These are phyloP conservation scores for Agapornis canus DNA, from an alignment of 2,797 vertebrate genomes.

Conservation along the genomic window DNA sequence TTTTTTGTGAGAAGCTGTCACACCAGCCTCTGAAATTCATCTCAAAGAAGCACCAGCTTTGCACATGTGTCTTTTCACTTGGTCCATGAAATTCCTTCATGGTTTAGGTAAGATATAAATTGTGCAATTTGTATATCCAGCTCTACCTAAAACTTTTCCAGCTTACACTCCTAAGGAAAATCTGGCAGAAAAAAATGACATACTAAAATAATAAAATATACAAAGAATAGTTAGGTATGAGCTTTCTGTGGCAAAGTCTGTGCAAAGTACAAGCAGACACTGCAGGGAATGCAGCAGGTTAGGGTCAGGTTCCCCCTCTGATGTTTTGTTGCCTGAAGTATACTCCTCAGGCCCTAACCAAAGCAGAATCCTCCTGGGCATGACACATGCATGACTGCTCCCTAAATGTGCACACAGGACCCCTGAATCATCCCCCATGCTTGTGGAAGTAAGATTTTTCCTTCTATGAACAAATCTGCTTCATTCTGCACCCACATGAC, in stretches of 20 bases:
- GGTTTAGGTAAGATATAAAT: background rate
- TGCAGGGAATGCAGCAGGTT: background rate
- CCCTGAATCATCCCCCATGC: rapidly evolving
- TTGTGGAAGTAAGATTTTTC: background rate
- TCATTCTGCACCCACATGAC: background rate
- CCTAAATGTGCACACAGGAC: background rate
- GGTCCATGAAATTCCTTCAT: background rate
- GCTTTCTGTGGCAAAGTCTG: background rate
- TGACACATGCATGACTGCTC: background rate
- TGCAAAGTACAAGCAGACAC: background rate
- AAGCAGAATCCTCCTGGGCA: background rate
- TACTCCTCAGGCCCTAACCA: background rate
- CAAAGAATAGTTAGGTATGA: background rate
- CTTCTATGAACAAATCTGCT: background rate
- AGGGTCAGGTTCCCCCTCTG: background rate
- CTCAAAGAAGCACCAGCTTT: background rate
- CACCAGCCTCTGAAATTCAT: background rate
- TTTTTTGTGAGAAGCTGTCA: background rate
- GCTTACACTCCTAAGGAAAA: background rate
- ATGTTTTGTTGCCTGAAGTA: background rate
- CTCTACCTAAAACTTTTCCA: background rate
- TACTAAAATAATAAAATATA: background rate
- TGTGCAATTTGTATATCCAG: background rate
- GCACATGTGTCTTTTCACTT: background rate
- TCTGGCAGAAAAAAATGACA: background rate